These are phyloP conservation scores for Paelopatides confundens DNA, from an alignment of 53 echinoderm and acorn worm species.

Conservation along the genomic window DNA sequence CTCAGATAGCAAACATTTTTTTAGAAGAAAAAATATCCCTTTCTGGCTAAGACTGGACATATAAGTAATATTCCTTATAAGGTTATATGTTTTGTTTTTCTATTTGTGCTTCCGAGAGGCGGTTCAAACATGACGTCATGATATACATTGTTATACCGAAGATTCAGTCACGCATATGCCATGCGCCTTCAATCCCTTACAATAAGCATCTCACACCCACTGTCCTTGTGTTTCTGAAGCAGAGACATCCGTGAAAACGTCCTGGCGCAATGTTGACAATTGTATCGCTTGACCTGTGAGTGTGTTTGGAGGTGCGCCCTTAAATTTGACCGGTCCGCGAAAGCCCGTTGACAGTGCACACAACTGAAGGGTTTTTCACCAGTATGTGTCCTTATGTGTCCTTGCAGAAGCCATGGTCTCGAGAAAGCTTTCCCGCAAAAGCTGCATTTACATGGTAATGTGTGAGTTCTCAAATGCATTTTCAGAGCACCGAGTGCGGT, in stretches of 20 bases:
- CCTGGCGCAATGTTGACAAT: conserved; percentile 80
- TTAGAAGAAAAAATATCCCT: too few relatives aligned
- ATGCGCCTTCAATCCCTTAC: background rate
- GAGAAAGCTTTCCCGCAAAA: conserved; percentile 94
- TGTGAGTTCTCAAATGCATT: conserved; percentile 98
- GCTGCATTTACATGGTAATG: conserved; percentile 89
- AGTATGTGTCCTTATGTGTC: conserved; percentile 95
- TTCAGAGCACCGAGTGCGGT: conserved; percentile 92
- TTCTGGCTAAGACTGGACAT: too few relatives aligned
- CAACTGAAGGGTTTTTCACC: conserved; percentile 95
- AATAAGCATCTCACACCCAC: conserved; percentile 64
- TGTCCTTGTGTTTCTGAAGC: conserved; percentile 86
- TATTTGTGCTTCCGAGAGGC: background rate
- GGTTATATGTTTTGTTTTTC: background rate
- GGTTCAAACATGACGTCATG: background rate
- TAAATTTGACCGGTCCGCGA: conserved; percentile 95
- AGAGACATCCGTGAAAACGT: conserved; percentile 94
- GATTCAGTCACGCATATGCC: background rate
- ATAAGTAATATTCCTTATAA: too few relatives aligned
- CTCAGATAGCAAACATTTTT: too few relatives aligned
- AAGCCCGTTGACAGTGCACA: conserved; percentile 84
- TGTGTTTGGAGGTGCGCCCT: conserved; percentile 96
- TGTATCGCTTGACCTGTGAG: conserved; percentile 92
- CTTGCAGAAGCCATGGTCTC: conserved; percentile 92
- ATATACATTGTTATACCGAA: background rate